Evolutionary conservation across 2,797 vertebrate genomes (phyloP), one percentile per base, ranked within the genome.

Genomic region (Petrocephalus schoutedeni): DNA sequence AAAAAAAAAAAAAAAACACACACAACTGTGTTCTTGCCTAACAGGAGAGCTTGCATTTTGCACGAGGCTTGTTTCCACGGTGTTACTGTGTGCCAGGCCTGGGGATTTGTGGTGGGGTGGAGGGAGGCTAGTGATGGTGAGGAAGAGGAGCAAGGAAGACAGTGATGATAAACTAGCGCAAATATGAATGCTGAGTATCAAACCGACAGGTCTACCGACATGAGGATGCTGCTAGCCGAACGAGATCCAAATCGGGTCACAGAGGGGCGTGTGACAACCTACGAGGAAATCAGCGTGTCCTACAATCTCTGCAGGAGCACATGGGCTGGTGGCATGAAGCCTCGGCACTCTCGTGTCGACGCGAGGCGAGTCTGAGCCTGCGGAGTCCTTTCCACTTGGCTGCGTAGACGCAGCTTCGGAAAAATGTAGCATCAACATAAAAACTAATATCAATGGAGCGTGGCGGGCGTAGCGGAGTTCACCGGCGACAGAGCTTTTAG

Each of bases 1-100:
- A 61, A 92, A 82, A 51, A 82, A 53, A 54, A 93, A 95, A 94
- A 95, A 59, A 3, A 59, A 0, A 59, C 12, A 95, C 95, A 94
- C 91, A 91, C 92, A 93, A 93, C 93, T 91, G 23, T 95, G 93
- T 94, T 95, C 92, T 93, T 95, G 93, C 93, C 94, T 94, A 95
- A 95, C 95, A 95, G 95, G 94, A 94, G 93, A 93, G 94, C 94
- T 92, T 86, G 86, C 89, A 92, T 93, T 92, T 54, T 88, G 82
- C 7, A 2, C 6, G 19, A 21, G 77, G 36, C 16, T 45, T 2
- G 4, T 21, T 51, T 82, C 67, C 36, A 41, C 23, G 32, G 36
- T 14, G 2, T 19, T 7, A 45, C 2, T 23, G 36, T 4, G 16
- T 77, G 71, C 36, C 36, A 3, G 32, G 36, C 28, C 71, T 77